A percentile compares a stretch with the other conserved stretches of the same genome.
phyloP scores from a whole-genome alignment of 2,797 vertebrate genomes.

The Hyperoplus lanceolatus region DNA sequence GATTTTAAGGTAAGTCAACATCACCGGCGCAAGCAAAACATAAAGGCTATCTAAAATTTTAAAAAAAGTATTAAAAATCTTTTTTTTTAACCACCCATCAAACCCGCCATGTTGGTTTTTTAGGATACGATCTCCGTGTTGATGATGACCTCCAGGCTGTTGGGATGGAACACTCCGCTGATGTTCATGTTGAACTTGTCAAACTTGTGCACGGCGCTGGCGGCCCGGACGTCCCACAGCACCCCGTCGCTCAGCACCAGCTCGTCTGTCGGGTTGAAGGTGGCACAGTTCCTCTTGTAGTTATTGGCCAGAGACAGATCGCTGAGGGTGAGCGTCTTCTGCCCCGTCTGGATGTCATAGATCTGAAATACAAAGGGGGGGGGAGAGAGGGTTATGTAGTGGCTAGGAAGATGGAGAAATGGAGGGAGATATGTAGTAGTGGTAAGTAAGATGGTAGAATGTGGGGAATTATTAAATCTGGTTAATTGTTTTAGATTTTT shows the following conservation, averaged over 20 bases:
- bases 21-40: too few relatives aligned
- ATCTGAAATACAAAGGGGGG: slow-evolving; percentile 81
- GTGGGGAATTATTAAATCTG: too few relatives aligned
- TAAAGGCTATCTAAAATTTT: too few relatives aligned
- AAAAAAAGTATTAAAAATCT: too few relatives aligned
- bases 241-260: slow-evolving; percentile 98
- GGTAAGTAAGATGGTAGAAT: too few relatives aligned
- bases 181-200: slow-evolving; percentile 99
- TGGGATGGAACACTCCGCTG: slow-evolving; percentile 98
- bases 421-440: too few relatives aligned
- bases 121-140: slow-evolving; percentile 99
- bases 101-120: too few relatives aligned
- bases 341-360: slow-evolving; percentile 98
- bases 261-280: slow-evolving; percentile 96
- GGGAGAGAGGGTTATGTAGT: too few relatives aligned
- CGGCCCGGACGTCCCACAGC: slow-evolving; percentile 95
- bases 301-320: slow-evolving; percentile 96
- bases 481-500: too few relatives aligned
- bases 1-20: too few relatives aligned
- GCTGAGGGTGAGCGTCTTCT: slow-evolving; percentile 94
- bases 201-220: slow-evolving; percentile 97
- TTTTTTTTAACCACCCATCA: too few relatives aligned
- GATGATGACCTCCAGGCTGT: slow-evolving; percentile 95
- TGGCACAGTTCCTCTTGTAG: slow-evolving; percentile 98
- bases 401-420: too few relatives aligned